Base-by-base conservation (phyloP, 2,113 vertebrate species). In the Casuarius casuarius region DNA sequence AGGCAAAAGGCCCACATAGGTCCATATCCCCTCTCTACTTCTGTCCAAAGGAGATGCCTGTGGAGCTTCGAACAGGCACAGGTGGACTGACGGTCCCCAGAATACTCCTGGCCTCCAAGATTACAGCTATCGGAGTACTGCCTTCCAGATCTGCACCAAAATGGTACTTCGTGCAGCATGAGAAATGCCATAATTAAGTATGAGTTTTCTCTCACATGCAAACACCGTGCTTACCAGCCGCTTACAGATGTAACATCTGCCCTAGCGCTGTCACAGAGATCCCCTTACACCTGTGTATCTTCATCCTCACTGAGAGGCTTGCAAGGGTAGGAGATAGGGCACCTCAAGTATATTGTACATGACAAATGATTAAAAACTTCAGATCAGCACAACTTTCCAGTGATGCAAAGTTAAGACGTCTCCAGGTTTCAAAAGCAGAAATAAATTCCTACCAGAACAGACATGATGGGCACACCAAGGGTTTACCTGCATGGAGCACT, bases 21-120 rank as follows among this genome's bases (percentile, higher is more conserved):
- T 61, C 63, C 10, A 8, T 8, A 76, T 29, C 6, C 14, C 59
- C 26, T 25, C 49, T 49, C 70, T 42, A 31, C 42, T 20, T 8
- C 44, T 42, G 17, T 9, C 51, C 38, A 14, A 28, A 25, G 25
- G 88, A 85, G 48, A 33, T 3, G 31, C 38, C 38, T 38, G 8
- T 2, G 14, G 61, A 83, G 29, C 46, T 44, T 62, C 61, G 4
- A 73, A 35, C 4, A 35, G 21, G 26, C 31, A 49, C 19, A 9
- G 0, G 2, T 7, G 31, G 54, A 40, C 11, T 4, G 28, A 61
- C 1, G 1, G 23, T 20, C 51, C 7, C 28, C 44, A 7, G 19
- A 1, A 1, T 22, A 19, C 44, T 46, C 5, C 0, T 51, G 46
- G 66, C 52, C 65, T 26, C 51, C n/a, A 6, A 9, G 38, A 40